These are phyloP conservation scores for Mormyrus proboscirostris DNA, from an alignment of 2,797 vertebrate species.

Conservation along the genomic window DNA sequence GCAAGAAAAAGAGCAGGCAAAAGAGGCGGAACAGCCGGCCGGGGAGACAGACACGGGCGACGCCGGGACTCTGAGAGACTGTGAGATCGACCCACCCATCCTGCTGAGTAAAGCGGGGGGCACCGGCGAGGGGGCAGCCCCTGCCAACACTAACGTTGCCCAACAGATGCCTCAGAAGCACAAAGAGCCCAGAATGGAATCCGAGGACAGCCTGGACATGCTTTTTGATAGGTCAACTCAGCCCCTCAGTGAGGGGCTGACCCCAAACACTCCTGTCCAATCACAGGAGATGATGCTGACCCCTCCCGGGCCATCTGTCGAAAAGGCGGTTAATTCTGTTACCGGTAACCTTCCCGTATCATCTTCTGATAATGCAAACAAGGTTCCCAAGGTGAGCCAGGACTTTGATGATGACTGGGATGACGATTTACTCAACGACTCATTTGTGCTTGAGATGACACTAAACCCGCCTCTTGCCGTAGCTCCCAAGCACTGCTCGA, in stretches of 20 bases:
- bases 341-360: background rate
- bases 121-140: slow-evolving; percentile 22
- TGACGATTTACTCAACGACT: slow-evolving; percentile 70
- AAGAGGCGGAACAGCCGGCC: slow-evolving; percentile 13
- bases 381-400: slow-evolving; percentile 16
- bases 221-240: slow-evolving; percentile 85
- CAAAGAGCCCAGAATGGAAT: slow-evolving; percentile 44
- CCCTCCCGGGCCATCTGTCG: background rate
- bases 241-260: slow-evolving; percentile 59
- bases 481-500: slow-evolving; percentile 41
- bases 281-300: slow-evolving; percentile 43
- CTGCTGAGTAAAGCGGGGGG: slow-evolving; percentile 18
- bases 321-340: background rate
- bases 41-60: slow-evolving; percentile 40
- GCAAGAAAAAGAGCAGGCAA: slow-evolving; percentile 56
- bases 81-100: slow-evolving; percentile 18
- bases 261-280: slow-evolving; percentile 51
- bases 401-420: slow-evolving; percentile 74
- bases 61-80: slow-evolving; percentile 30
- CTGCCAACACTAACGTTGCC: slow-evolving; percentile 20
- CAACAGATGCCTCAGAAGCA: slow-evolving; percentile 31
- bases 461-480: slow-evolving; percentile 60
- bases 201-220: slow-evolving; percentile 67
- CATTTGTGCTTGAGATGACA: slow-evolving; percentile 69
- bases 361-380: slow-evolving; percentile 7